Conservation (phyloP, 2,888 invertebrate species). For the Cremastobaeus sp. region DNA sequence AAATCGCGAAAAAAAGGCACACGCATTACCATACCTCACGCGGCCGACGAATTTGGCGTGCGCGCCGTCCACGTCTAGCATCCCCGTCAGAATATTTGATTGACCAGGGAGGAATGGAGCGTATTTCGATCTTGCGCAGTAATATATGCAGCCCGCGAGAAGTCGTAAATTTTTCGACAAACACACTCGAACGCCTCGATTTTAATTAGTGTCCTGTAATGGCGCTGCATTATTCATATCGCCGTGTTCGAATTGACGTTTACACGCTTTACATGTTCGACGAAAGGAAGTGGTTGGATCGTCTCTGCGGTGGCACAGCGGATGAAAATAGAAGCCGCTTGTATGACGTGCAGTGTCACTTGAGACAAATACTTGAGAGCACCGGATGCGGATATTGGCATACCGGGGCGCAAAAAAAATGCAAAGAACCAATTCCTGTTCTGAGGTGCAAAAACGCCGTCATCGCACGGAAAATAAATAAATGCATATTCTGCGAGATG, state of each 20-base stretch:
- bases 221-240: constrained; percentile 49
- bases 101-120: constrained; percentile 18
- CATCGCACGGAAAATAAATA: constrained; percentile 43
- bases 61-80: constrained; percentile 2
- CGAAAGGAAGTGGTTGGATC: constrained; percentile 25
- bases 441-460: constrained; percentile 27
- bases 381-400: constrained; percentile 22
- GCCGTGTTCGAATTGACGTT: constrained; percentile 48
- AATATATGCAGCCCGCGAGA: constrained; percentile 34
- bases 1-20: constrained; percentile 28
- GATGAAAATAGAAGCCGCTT: constrained; percentile 34
- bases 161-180: constrained; percentile 44
- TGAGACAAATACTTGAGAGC: constrained; percentile 17
- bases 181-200: constrained; percentile 34
- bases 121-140: constrained; percentile 19
- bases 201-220: constrained; percentile 46
- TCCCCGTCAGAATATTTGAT: constrained; percentile 23
- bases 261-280: constrained; percentile 52
- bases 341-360: constrained; percentile 10
- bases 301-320: constrained; percentile 14
- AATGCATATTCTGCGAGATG: constrained; percentile 52
- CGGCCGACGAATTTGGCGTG: constrained; percentile 6
- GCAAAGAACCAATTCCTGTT: too few species aligned
- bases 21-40: constrained; percentile 16
- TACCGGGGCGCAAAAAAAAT: constrained; percentile 29